A percentile compares a stretch with the other conserved stretches of the same genome.
Conservation (phyloP, 2,797 vertebrate species). For the Eptatretus atami region DNA sequence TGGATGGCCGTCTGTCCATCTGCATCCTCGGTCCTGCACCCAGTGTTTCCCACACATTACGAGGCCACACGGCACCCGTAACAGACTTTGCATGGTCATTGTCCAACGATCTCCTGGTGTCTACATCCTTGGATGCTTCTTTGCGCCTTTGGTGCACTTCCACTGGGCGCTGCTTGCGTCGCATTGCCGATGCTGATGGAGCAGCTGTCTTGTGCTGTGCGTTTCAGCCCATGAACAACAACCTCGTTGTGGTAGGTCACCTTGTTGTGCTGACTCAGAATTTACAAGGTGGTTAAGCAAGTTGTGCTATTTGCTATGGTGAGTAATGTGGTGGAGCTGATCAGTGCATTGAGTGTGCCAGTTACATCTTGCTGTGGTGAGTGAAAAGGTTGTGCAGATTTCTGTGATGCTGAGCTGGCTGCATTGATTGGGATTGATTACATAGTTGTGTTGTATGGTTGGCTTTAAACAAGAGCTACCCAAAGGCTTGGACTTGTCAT, state of each 20-base stretch:
- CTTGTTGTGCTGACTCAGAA: no score
- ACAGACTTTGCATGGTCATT: slow-evolving; percentile 80
- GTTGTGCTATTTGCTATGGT: no score
- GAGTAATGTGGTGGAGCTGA: no score
- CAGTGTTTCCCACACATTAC: slow-evolving; percentile 35
- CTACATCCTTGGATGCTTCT: slow-evolving; percentile 48
- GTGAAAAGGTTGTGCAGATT: no score
- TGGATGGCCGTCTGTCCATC: slow-evolving; percentile 56
- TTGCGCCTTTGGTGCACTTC: slow-evolving; percentile 66
- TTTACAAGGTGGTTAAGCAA: no score
- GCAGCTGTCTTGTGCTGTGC: slow-evolving; percentile 62
- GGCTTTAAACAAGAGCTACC: no score
- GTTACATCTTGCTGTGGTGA: no score
- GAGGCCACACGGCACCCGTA: slow-evolving; percentile 39
- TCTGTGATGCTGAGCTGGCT: no score
- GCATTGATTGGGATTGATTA: no score
- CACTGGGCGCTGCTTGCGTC: slow-evolving; percentile 59
- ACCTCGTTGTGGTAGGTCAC: slow-evolving; percentile 54
- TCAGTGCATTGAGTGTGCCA: no score
- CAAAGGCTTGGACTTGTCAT: no score
- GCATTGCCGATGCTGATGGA: slow-evolving; percentile 46
- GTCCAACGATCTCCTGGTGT: slow-evolving; percentile 68
- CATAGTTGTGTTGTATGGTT: no score
- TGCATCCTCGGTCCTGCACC: slow-evolving; percentile 49
- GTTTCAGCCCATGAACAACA: slow-evolving; percentile 83